phyloP scores from a whole-genome alignment of 2,113 vertebrate genomes.

The Vulpes vulpes region DNA sequence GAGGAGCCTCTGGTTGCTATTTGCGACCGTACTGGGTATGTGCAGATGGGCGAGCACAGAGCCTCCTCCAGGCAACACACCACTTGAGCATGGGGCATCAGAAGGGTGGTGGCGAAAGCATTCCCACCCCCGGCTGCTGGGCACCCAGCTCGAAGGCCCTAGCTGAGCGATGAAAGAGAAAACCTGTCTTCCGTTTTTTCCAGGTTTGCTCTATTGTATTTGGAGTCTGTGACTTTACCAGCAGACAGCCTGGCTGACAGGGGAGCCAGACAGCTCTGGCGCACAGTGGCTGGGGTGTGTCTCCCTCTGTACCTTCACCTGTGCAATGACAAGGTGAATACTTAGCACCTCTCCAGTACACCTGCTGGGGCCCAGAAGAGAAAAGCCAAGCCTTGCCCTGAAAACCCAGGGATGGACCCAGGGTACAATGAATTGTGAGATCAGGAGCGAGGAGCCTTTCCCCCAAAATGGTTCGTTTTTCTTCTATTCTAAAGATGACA shows the following conservation, averaged over 20 bases:
- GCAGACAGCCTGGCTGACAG: too few species aligned
- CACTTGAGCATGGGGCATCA: too few species aligned
- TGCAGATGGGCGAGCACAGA: rapidly evolving
- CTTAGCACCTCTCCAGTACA: rapidly evolving
- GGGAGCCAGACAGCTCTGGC: rapidly evolving
- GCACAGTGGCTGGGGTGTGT: rapidly evolving
- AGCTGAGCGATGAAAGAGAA: rapidly evolving
- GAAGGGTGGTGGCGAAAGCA: rapidly evolving
- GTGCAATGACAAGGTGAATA: rapidly evolving
- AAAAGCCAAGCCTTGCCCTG: not conserved
- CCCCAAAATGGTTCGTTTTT: not conserved
- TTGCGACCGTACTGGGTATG: rapidly evolving
- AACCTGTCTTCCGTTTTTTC: not conserved
- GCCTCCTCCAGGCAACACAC: rapidly evolving
- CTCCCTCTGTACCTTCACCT: rapidly evolving
- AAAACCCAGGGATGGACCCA: rapidly evolving
- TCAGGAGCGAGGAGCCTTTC: too few species aligned
- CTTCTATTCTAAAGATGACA: too few species aligned
- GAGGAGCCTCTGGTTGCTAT: too few species aligned
- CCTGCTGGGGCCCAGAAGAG: rapidly evolving
- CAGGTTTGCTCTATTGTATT: rapidly evolving
- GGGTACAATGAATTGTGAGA: rapidly evolving
- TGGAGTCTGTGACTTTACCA: not conserved
- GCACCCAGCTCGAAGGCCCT: too few species aligned
- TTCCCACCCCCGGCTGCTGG: rapidly evolving